These are phyloP conservation scores for Drosophila testacea DNA, from an alignment of 2,888 invertebrate genomes.

Conservation along the genomic window DNA sequence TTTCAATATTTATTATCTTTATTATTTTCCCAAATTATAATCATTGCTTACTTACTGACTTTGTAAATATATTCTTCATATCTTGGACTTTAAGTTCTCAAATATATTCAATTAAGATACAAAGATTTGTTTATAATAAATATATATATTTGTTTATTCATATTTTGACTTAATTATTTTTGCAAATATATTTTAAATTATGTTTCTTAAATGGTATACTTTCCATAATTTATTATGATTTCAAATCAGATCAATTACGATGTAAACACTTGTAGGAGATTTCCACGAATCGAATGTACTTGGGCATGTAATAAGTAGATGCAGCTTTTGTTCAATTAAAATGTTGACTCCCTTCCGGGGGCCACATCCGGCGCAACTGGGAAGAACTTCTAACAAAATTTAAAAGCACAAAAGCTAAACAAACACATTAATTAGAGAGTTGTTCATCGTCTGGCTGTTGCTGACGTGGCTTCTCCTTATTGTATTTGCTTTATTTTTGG, in stretches of 20 bases:
- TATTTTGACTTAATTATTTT: too few relatives aligned
- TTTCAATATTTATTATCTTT: too few relatives aligned
- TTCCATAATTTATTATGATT: too few relatives aligned
- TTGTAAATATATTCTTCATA: too few relatives aligned
- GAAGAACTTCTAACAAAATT: conserved; percentile 58
- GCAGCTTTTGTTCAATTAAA: conserved; percentile 59
- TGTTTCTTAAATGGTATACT: too few relatives aligned
- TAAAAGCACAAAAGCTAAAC: conserved; percentile 63
- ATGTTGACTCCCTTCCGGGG: conserved; percentile 49
- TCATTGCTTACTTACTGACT: too few relatives aligned
- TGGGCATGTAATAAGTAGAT: conserved; percentile 22
- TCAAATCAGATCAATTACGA: background rate
- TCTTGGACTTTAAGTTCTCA: too few relatives aligned
- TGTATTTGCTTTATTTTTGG: conserved; percentile 22
- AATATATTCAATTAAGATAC: too few relatives aligned
- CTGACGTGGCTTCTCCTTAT: conserved; percentile 11
- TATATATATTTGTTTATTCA: too few relatives aligned
- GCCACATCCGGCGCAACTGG: conserved; percentile 30
- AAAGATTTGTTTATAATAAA: too few relatives aligned
- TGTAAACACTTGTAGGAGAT: background rate
- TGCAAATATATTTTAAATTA: too few relatives aligned
- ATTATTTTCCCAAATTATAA: too few relatives aligned
- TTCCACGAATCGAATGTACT: conserved; percentile 8
- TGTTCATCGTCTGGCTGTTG: conserved; percentile 5
- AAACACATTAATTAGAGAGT: conserved; percentile 77